Conservation (phyloP, 2,888 invertebrate genomes). For the Eupithecia subfuscata region DNA sequence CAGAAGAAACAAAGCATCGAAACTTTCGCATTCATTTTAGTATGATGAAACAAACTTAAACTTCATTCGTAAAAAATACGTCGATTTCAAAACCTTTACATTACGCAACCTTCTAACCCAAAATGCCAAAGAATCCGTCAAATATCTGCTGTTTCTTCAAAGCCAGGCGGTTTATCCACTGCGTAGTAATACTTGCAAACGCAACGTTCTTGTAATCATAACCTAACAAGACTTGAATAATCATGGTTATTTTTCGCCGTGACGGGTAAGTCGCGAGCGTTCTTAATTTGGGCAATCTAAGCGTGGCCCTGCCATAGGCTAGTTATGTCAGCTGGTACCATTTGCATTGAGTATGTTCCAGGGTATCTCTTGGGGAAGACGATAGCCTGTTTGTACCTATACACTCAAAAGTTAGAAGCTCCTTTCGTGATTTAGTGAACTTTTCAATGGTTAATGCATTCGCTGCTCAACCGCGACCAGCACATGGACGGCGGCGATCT, state of each 20-base stretch:
- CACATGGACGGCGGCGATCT: too few relatives aligned
- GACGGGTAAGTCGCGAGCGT: conserved; percentile 61
- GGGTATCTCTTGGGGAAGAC: not conserved
- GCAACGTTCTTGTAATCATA: conserved; percentile 38
- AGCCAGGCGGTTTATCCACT: not conserved
- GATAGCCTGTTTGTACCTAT: not conserved
- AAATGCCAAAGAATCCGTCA: not conserved
- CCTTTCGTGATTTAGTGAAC: not conserved
- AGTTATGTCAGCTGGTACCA: conserved; percentile 56
- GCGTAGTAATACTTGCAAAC: conserved; percentile 5
- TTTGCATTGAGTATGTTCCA: not conserved
- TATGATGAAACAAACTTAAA: not conserved
- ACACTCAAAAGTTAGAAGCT: too few relatives aligned
- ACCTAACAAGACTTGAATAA: conserved; percentile 65
- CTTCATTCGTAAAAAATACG: not conserved
- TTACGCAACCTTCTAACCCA: not conserved
- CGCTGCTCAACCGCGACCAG: too few relatives aligned
- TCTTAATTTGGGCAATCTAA: conserved; percentile 76
- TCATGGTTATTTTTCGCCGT: conserved; percentile 70
- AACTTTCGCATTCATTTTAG: not conserved
- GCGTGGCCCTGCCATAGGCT: conserved; percentile 64
- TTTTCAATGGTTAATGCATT: not conserved
- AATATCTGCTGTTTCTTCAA: not conserved
- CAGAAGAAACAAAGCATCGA: not conserved
- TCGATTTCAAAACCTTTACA: not conserved